phyloP scores from a whole-genome alignment of 2,888 invertebrate species.

The Apocheima hispidaria region DNA sequence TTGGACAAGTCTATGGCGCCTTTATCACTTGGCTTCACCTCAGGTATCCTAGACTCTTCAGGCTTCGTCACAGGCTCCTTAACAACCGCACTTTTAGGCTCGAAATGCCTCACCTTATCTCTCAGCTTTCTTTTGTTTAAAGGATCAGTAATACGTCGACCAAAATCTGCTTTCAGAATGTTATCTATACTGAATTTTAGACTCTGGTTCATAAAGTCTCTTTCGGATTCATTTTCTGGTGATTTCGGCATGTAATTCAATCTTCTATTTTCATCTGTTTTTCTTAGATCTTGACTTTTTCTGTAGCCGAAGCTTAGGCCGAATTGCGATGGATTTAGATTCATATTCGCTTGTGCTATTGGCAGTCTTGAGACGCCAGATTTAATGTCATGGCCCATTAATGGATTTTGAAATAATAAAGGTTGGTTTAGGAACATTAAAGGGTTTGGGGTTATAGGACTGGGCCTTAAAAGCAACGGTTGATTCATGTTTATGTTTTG shows the following conservation, averaged over 20 bases:
- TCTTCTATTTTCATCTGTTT: slow-evolving; percentile 72
- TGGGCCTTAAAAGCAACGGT: slow-evolving; percentile 76
- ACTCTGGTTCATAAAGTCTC: slow-evolving; percentile 83
- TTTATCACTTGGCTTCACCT: slow-evolving; percentile 73
- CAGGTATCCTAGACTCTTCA: slow-evolving; percentile 75
- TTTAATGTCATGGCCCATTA: slow-evolving; percentile 75
- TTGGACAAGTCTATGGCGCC: slow-evolving; percentile 80
- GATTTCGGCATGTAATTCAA: slow-evolving; percentile 67
- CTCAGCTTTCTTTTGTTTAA: slow-evolving; percentile 86
- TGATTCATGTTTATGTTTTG: slow-evolving; percentile 79
- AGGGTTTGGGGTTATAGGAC: slow-evolving; percentile 81
- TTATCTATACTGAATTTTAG: slow-evolving; percentile 95
- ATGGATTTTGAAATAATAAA: slow-evolving; percentile 73
- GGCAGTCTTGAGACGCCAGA: slow-evolving; percentile 62
- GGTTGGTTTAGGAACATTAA: slow-evolving; percentile 82
- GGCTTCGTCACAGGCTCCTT: slow-evolving; percentile 67
- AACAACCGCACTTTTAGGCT: slow-evolving; percentile 65
- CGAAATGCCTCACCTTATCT: slow-evolving; percentile 61
- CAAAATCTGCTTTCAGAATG: slow-evolving; percentile 94
- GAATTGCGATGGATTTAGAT: slow-evolving; percentile 62
- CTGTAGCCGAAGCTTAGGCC: slow-evolving; percentile 69
- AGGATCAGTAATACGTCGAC: slow-evolving; percentile 89
- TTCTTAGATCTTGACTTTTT: slow-evolving; percentile 59
- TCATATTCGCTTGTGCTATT: slow-evolving; percentile 65
- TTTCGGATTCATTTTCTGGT: slow-evolving; percentile 71